A percentile compares a stretch with the other conserved stretches of the same genome.
Evolutionary conservation across 2,888 invertebrate species (phyloP).

Genomic region (Oscheius sp.): DNA sequence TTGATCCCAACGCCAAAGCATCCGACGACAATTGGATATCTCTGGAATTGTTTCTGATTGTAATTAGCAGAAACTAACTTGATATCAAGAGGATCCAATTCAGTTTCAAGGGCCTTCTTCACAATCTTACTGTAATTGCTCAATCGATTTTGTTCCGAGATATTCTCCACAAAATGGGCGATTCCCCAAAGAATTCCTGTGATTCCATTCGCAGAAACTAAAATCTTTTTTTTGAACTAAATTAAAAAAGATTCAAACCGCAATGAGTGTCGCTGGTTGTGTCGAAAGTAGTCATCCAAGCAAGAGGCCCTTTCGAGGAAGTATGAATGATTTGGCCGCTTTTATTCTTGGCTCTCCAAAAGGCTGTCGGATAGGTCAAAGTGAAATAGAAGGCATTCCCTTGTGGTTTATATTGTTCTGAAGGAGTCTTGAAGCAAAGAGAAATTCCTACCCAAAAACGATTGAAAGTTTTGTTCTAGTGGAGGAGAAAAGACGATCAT

Average conservation of each 20-base stretch:
- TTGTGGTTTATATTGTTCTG: slow-evolving; percentile 52
- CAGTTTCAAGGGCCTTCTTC: slow-evolving; percentile 36
- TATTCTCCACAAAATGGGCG: slow-evolving; percentile 51
- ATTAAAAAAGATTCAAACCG: slow-evolving; percentile 28
- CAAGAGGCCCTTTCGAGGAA: slow-evolving; percentile 40
- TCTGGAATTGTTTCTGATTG: slow-evolving; percentile 34
- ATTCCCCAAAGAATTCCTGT: slow-evolving; percentile 57
- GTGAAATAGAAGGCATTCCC: slow-evolving; percentile 60
- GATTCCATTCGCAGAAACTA: slow-evolving; percentile 35
- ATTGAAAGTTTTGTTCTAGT: slow-evolving; percentile 38
- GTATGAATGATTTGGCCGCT: slow-evolving; percentile 52
- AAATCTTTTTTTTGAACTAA: not conserved
- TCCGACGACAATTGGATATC: slow-evolving; percentile 55
- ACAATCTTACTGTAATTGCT: slow-evolving; percentile 36
- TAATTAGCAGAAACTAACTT: slow-evolving; percentile 26
- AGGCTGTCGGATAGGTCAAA: slow-evolving; percentile 52
- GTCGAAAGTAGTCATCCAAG: slow-evolving; percentile 61
- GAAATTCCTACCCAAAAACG: slow-evolving; percentile 36
- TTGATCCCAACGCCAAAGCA: slow-evolving; percentile 46
- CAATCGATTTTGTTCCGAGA: slow-evolving; percentile 36
- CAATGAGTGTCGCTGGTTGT: slow-evolving; percentile 43
- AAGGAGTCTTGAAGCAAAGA: not conserved
- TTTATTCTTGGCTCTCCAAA: slow-evolving; percentile 51
- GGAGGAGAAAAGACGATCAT: slow-evolving; percentile 46
- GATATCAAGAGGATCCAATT: slow-evolving; percentile 41